A percentile compares a stretch with the other conserved stretches of the same genome.
These are phyloP conservation scores for Cephus spinipes DNA, from an alignment of 2,888 invertebrate genomes.

Conservation along the genomic window DNA sequence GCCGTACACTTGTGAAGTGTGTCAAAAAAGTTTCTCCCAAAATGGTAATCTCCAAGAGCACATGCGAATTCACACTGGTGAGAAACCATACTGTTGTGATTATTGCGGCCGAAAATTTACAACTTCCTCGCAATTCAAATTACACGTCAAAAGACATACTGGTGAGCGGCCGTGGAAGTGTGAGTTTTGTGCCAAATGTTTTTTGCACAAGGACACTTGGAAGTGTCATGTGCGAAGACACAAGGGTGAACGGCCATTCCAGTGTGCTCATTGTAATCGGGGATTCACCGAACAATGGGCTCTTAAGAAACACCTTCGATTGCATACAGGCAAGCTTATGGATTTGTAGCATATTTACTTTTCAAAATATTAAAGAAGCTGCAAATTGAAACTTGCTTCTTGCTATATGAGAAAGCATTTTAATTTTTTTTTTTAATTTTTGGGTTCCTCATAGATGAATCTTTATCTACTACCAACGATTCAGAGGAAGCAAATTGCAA, in stretches of 20 bases:
- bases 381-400: too few species aligned
- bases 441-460: too few species aligned
- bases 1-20: slow-evolving; percentile 76
- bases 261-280: slow-evolving; percentile 71
- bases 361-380: neutral
- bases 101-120: slow-evolving; percentile 78
- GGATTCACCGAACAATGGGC: slow-evolving; percentile 77
- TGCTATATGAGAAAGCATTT: too few species aligned
- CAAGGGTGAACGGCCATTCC: slow-evolving; percentile 74
- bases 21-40: slow-evolving; percentile 81
- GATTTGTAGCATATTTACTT: neutral
- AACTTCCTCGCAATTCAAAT: slow-evolving; percentile 78
- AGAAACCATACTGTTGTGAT: slow-evolving; percentile 80
- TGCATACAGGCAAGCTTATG: slow-evolving; percentile 69
- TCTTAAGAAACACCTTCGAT: slow-evolving; percentile 73
- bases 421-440: too few species aligned
- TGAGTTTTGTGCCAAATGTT: slow-evolving; percentile 71
- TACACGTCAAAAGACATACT: slow-evolving; percentile 75
- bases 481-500: too few species aligned
- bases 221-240: slow-evolving; percentile 77
- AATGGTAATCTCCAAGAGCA: slow-evolving; percentile 84
- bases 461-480: too few species aligned
- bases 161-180: slow-evolving; percentile 73
- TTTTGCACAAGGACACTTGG: slow-evolving; percentile 74
- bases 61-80: slow-evolving; percentile 81